phyloP scores from a whole-genome alignment of 2,888 invertebrate species.

The Elegia similella region DNA sequence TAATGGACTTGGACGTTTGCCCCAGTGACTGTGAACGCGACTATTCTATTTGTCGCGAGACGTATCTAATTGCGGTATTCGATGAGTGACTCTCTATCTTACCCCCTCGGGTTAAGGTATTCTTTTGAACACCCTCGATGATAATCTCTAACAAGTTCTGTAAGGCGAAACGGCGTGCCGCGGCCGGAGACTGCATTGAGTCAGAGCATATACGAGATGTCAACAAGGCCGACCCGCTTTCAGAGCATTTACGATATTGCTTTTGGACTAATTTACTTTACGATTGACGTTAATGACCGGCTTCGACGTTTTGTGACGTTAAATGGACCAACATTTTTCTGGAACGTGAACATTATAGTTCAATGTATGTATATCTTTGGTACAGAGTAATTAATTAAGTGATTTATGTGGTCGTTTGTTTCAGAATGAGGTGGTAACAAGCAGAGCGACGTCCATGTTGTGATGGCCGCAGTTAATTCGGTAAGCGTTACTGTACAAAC shows the following conservation, averaged over 20 bases:
- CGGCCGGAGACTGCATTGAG: conserved; percentile 65
- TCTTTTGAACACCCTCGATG: conserved; percentile 35
- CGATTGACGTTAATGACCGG: conserved; percentile 46
- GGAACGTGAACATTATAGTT: conserved; percentile 19
- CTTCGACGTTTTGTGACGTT: conserved; percentile 31
- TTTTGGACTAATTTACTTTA: conserved; percentile 65
- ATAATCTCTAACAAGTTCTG: conserved; percentile 37
- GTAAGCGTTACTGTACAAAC: conserved; percentile 63
- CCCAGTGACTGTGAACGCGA: conserved; percentile 73
- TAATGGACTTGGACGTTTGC: conserved; percentile 81
- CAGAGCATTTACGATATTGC: conserved; percentile 62
- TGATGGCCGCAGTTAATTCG: conserved; percentile 86
- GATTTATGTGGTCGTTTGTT: conserved; percentile 49
- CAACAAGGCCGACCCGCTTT: conserved; percentile 65
- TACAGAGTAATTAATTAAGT: conserved; percentile 27
- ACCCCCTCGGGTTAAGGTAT: conserved; percentile 41
- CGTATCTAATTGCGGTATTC: conserved; percentile 47
- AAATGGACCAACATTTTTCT: conserved; percentile 26
- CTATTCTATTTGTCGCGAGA: conserved; percentile 66
- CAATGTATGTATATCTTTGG: conserved; percentile 6
- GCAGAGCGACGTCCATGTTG: conserved; percentile 59
- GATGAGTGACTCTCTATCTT: conserved; percentile 50
- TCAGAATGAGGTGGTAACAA: conserved; percentile 63
- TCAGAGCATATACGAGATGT: conserved; percentile 58
- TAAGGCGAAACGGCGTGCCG: conserved; percentile 26